phyloP scores from a whole-genome alignment of 2,113 vertebrate genomes.

The Daphoenositta chrysoptera region DNA sequence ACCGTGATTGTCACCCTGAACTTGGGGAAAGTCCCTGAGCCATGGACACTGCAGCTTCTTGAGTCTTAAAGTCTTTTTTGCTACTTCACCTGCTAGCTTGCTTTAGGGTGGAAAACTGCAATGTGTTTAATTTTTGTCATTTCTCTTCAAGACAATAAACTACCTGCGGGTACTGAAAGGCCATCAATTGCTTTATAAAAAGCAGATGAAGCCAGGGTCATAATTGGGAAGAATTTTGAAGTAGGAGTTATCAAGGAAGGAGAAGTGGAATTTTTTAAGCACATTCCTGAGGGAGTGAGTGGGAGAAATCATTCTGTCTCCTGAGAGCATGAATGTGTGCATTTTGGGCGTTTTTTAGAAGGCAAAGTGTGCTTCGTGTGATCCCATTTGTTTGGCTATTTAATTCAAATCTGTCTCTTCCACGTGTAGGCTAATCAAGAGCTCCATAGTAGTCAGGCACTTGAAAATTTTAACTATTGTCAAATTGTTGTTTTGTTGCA shows the following conservation, averaged over 20 bases:
- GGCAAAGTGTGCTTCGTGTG: neutral
- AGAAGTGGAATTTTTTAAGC: neutral
- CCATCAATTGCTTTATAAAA: neutral
- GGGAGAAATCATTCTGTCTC: slow-evolving; percentile 20
- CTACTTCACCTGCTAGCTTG: neutral
- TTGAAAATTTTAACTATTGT: neutral
- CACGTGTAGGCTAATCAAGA: neutral
- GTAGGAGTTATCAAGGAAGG: neutral
- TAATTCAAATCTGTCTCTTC: neutral
- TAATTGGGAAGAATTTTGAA: neutral
- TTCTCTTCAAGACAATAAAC: neutral
- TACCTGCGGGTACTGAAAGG: neutral
- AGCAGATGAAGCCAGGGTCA: neutral
- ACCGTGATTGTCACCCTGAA: neutral
- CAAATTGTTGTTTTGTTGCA: neutral
- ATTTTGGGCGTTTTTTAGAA: neutral
- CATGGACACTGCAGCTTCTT: too few species aligned
- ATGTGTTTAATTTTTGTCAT: neutral
- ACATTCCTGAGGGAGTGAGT: neutral
- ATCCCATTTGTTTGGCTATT: neutral
- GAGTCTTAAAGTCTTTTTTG: neutral
- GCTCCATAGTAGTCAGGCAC: neutral
- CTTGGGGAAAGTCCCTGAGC: neutral
- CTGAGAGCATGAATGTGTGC: neutral
- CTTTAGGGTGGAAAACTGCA: neutral